phyloP scores from a whole-genome alignment of 2,113 vertebrate species.

The Mormyrus iriodes region DNA sequence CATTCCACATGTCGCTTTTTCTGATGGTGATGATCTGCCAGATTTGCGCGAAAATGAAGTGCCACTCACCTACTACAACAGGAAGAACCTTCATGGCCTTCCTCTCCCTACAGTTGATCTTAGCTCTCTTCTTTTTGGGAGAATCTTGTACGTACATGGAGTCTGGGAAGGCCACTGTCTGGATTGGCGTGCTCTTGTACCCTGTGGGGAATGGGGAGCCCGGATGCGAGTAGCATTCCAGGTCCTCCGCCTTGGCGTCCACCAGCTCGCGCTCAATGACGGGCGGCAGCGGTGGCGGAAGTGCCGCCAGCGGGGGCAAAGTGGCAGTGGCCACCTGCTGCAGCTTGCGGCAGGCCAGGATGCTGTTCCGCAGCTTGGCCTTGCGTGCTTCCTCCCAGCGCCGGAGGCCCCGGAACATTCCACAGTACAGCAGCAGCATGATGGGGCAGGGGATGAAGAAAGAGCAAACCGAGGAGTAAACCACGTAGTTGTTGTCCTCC shows the following conservation, averaged over 20 bases:
- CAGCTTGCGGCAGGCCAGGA: conserved; percentile 61
- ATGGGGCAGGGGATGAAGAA: conserved; percentile 92
- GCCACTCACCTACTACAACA: conserved; percentile 56
- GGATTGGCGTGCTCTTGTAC: conserved; percentile 57
- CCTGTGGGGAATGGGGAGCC: conserved; percentile 59
- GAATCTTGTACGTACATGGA: conserved; percentile 44
- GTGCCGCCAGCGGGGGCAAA: conserved; percentile 41
- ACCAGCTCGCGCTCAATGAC: conserved; percentile 53
- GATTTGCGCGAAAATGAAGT: not conserved
- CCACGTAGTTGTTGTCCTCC: conserved; percentile 81
- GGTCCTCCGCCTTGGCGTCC: conserved; percentile 49
- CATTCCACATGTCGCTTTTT: not conserved
- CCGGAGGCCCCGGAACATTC: conserved; percentile 75
- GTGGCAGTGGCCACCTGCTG: conserved; percentile 51
- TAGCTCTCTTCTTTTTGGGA: conserved; percentile 57
- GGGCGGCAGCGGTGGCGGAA: conserved; percentile 50
- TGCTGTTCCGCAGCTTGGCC: conserved; percentile 68
- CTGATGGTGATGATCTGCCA: not conserved
- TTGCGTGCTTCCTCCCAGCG: conserved; percentile 77
- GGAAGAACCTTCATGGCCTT: conserved; percentile 89
- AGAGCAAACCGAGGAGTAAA: conserved; percentile 88
- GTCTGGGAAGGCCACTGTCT: conserved; percentile 58
- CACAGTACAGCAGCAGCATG: conserved; percentile 86
- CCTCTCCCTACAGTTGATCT: conserved; percentile 81
- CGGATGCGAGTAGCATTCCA: conserved; percentile 38